These are phyloP conservation scores for Mechanitis messenoides DNA, from an alignment of 2,888 invertebrate species.

Conservation along the genomic window DNA sequence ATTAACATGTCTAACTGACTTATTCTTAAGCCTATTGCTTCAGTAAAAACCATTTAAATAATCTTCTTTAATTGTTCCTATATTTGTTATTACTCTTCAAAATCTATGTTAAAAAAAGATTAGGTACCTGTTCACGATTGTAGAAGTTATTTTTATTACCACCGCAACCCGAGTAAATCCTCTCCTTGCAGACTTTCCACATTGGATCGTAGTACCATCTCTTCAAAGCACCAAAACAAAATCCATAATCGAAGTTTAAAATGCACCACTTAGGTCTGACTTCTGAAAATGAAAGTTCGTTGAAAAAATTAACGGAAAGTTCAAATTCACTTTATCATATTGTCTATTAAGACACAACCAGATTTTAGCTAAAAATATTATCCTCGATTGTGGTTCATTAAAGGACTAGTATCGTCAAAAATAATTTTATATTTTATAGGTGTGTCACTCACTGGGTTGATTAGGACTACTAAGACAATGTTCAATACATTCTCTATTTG, in stretches of 20 bases:
- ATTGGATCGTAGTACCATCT: constrained; percentile 54
- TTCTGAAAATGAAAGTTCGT: constrained; percentile 22
- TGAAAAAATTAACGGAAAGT: too few species aligned
- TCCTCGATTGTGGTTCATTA: not conserved
- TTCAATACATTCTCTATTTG: constrained; percentile 35
- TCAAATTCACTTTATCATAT: too few species aligned
- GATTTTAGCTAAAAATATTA: too few species aligned
- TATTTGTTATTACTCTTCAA: constrained; percentile 2
- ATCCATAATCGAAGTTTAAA: constrained; percentile 61
- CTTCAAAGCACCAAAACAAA: constrained; percentile 52
- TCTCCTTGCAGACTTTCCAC: constrained; percentile 58
- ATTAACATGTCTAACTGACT: too few species aligned
- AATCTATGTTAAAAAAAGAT: not conserved
- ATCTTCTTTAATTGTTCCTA: too few species aligned
- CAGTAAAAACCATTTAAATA: too few species aligned
- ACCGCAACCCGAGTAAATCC: constrained; percentile 64
- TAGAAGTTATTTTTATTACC: constrained; percentile 67
- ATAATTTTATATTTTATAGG: not conserved
- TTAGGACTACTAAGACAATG: constrained; percentile 42
- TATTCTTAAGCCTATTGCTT: too few species aligned
- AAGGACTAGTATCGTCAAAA: not conserved
- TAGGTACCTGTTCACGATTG: constrained; percentile 44
- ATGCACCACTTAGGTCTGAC: constrained; percentile 49
- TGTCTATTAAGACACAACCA: too few species aligned
- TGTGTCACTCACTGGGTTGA: constrained; percentile 37